phyloP scores from a whole-genome alignment of 2,888 invertebrate species.

The Ceramica pisi region DNA sequence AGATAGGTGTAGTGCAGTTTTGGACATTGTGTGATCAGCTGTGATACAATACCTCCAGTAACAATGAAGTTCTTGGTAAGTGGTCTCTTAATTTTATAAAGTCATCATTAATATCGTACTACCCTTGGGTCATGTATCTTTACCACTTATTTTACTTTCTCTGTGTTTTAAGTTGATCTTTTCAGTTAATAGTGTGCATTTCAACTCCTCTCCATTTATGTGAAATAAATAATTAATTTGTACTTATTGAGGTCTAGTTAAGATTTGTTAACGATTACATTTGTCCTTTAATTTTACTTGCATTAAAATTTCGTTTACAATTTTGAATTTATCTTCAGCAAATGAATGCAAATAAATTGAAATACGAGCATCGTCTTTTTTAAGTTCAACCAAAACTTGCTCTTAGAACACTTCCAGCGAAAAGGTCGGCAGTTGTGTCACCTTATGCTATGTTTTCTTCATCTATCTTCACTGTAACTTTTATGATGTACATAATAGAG shows the following conservation, averaged over 20 bases:
- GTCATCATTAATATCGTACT: background rate
- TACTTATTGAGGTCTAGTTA: background rate
- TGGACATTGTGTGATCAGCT: constrained; percentile 42
- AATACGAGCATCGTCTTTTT: too few relatives aligned
- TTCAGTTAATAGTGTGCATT: background rate
- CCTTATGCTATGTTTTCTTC: too few relatives aligned
- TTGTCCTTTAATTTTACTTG: too few relatives aligned
- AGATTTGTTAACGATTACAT: background rate
- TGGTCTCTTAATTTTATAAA: background rate
- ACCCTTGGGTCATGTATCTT: too few relatives aligned
- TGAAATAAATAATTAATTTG: background rate
- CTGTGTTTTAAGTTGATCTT: background rate
- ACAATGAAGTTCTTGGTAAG: constrained; percentile 62
- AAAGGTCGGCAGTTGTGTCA: too few relatives aligned
- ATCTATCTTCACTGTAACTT: too few relatives aligned
- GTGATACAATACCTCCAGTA: constrained; percentile 18
- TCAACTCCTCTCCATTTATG: background rate
- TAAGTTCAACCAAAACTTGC: too few relatives aligned
- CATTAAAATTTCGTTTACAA: background rate
- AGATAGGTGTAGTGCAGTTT: constrained; percentile 26
- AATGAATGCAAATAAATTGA: too few relatives aligned
- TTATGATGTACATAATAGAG: too few relatives aligned
- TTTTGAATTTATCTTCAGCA: too few relatives aligned
- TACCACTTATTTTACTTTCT: background rate
- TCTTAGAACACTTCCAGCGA: too few relatives aligned